These are phyloP conservation scores for Philotrypesis tridentata DNA, from an alignment of 1,140 invertebrate species.

Conservation along the genomic window DNA sequence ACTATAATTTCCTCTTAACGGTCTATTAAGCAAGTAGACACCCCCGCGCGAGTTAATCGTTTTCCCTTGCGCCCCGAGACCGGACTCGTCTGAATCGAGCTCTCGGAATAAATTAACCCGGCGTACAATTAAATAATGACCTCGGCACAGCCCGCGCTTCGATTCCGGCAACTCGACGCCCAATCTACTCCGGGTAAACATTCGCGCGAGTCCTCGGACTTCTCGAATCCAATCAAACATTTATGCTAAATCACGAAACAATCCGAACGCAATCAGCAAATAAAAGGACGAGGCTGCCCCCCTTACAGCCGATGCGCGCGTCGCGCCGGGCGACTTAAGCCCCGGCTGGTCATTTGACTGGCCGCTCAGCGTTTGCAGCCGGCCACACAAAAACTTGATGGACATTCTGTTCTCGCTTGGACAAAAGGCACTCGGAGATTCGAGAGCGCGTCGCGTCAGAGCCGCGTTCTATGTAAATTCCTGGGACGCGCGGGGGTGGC, in stretches of 20 bases:
- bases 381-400: slow-evolving; percentile 70
- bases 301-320: slow-evolving; percentile 59
- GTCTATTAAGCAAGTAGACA: slow-evolving; percentile 6
- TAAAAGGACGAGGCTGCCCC: slow-evolving; percentile 65
- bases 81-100: slow-evolving; percentile 25
- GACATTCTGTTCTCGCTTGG: slow-evolving; percentile 65
- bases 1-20: slow-evolving; percentile 36
- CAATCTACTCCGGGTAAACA: slow-evolving; percentile 57
- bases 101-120: slow-evolving; percentile 51
- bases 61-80: slow-evolving; percentile 28
- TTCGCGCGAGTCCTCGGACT: neutral
- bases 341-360: slow-evolving; percentile 73
- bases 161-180: slow-evolving; percentile 49
- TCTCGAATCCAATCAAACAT: slow-evolving; percentile 74
- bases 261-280: slow-evolving; percentile 74
- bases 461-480: slow-evolving; percentile 69
- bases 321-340: slow-evolving; percentile 68
- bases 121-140: slow-evolving; percentile 51
- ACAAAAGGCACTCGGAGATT: slow-evolving; percentile 60
- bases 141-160: neutral
- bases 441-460: neutral
- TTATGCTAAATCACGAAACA: slow-evolving; percentile 76
- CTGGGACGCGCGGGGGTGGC: slow-evolving; percentile 53
- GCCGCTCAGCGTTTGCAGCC: slow-evolving; percentile 62
- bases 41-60: slow-evolving; percentile 31